Percentiles rank a stretch among this genome's conserved stretches.
phyloP scores from a whole-genome alignment of 2,888 invertebrate genomes.

The Seira musarum region DNA sequence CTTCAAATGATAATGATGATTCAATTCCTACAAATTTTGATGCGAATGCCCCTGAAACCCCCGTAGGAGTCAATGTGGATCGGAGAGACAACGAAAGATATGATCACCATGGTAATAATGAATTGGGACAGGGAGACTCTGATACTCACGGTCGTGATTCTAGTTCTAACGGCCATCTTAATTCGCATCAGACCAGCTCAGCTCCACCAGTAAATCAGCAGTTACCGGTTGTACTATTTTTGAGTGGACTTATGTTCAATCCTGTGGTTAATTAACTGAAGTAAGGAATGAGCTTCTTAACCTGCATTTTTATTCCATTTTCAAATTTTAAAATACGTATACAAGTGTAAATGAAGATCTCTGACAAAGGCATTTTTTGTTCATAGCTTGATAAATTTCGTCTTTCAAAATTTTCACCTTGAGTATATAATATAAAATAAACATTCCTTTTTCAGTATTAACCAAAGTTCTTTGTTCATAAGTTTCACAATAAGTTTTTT shows the following conservation, averaged over 20 bases:
- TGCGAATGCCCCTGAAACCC: constrained; percentile 30
- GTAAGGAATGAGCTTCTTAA: too few relatives aligned
- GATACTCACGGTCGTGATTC: not conserved
- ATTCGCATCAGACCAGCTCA: not conserved
- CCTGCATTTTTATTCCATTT: too few relatives aligned
- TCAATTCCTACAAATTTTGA: constrained; percentile 46
- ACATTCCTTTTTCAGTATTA: too few relatives aligned
- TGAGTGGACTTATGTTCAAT: constrained; percentile 43
- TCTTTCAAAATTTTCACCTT: too few relatives aligned
- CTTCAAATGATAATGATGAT: constrained; percentile 13
- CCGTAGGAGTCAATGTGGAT: constrained; percentile 26
- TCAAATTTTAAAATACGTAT: too few relatives aligned
- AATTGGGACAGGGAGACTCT: not conserved
- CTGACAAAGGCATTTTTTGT: too few relatives aligned
- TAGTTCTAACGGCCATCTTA: too few relatives aligned
- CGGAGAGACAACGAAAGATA: not conserved
- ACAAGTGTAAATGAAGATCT: too few relatives aligned
- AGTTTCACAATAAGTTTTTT: too few relatives aligned
- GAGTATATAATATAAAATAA: too few relatives aligned
- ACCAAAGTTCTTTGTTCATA: too few relatives aligned
- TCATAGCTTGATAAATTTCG: too few relatives aligned
- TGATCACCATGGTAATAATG: constrained; percentile 11
- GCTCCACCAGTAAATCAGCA: constrained; percentile 31
- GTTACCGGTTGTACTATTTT: constrained; percentile 39
- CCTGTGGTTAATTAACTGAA: not conserved